A percentile compares a stretch with the other conserved stretches of the same genome.
These are phyloP conservation scores for Pteromalus puparum DNA, from an alignment of 1,140 invertebrate genomes.

Conservation along the genomic window DNA sequence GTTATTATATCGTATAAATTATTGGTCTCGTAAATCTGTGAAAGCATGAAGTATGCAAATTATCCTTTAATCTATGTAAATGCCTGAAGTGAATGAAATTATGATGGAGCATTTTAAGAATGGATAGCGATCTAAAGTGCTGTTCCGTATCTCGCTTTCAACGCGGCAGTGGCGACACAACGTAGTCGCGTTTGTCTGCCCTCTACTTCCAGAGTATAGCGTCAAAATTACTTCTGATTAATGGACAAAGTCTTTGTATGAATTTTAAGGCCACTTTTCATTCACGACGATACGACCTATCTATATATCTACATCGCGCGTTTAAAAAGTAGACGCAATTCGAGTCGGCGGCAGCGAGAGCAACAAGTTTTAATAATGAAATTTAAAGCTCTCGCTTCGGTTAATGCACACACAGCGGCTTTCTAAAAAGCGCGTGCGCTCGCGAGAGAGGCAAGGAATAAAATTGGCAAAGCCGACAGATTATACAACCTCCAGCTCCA, in stretches of 20 bases:
- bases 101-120: conserved; percentile 11
- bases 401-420: background rate
- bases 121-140: conserved; percentile 20
- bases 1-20: conserved; percentile 25
- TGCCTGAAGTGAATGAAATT: conserved; percentile 35
- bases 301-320: background rate
- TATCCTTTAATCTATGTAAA: conserved; percentile 42
- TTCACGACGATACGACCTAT: background rate
- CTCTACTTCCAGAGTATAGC: too few relatives aligned
- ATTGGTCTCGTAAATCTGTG: conserved; percentile 34
- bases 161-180: background rate
- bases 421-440: background rate
- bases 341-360: background rate
- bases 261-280: background rate
- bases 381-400: too few relatives aligned
- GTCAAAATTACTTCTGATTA: background rate
- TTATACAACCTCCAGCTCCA: too few relatives aligned
- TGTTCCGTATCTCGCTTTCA: background rate
- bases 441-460: background rate
- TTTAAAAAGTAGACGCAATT: background rate
- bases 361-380: background rate
- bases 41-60: conserved; percentile 22
- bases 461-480: background rate
- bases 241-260: background rate
- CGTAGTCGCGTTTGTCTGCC: background rate